Conservation (phyloP, 2,888 invertebrate species). For the Hipparchia semele region DNA sequence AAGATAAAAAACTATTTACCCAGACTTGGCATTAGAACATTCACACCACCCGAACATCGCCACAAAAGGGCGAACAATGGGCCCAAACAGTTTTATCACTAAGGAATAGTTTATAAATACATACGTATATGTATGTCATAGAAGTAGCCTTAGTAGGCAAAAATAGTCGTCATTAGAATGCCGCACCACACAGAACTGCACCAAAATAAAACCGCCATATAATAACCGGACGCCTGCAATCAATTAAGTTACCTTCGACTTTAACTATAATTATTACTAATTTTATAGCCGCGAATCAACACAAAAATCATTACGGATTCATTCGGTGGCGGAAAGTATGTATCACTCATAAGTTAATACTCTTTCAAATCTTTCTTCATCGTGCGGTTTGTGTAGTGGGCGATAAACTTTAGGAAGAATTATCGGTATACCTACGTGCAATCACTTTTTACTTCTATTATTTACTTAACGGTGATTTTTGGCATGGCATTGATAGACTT, state of each 20-base stretch:
- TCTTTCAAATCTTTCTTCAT: background rate
- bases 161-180: constrained; percentile 25
- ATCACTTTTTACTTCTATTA: constrained; percentile 44
- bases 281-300: background rate
- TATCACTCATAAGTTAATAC: background rate
- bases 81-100: constrained; percentile 28
- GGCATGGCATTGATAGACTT: constrained; percentile 55
- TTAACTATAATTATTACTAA: background rate
- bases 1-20: constrained; percentile 6
- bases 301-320: background rate
- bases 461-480: constrained; percentile 50
- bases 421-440: constrained; percentile 77
- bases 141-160: constrained; percentile 27
- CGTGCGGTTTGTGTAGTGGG: constrained; percentile 33
- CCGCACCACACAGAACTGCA: constrained; percentile 3
- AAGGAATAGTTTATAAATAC: constrained; percentile 29
- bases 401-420: constrained; percentile 39
- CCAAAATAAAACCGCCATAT: background rate
- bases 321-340: background rate
- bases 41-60: constrained; percentile 7
- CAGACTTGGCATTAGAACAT: constrained; percentile 7
- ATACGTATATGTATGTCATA: constrained; percentile 19
- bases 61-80: constrained; percentile 39
- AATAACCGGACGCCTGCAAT: background rate
- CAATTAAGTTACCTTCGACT: background rate